Evolutionary conservation across 2,888 invertebrate species (phyloP).

Genomic region (Melinaea marsaeus): DNA sequence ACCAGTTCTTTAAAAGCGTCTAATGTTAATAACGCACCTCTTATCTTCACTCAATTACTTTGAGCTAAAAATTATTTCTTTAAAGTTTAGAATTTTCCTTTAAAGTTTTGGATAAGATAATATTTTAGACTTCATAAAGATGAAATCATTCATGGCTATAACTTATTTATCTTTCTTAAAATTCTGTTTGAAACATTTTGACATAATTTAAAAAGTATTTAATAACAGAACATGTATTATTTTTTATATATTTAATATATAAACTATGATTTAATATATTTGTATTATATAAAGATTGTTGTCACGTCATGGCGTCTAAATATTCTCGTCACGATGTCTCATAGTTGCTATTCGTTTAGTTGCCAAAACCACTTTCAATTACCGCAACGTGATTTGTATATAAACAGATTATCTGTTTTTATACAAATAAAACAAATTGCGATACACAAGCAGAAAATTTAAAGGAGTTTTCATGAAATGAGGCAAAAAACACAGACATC

Average conservation of each 20-base stretch:
- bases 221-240: too few species aligned
- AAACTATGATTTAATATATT: not conserved
- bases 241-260: too few species aligned
- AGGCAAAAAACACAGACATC: conserved; percentile 9
- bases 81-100: conserved; percentile 18
- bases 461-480: conserved; percentile 2
- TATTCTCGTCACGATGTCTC: conserved; percentile 8
- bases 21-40: conserved; percentile 42
- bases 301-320: not conserved
- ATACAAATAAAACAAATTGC: not conserved
- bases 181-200: too few species aligned
- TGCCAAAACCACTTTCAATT: conserved; percentile 16
- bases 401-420: not conserved
- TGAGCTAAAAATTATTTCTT: conserved; percentile 39
- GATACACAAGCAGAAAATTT: not conserved
- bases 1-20: conserved; percentile 15
- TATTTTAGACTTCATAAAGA: too few species aligned
- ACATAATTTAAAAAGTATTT: too few species aligned
- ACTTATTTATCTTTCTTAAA: too few species aligned
- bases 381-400: conserved; percentile 14
- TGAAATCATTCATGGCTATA: too few species aligned
- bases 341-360: conserved; percentile 16
- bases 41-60: conserved; percentile 59
- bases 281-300: not conserved
- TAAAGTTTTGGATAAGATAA: too few species aligned